Evolutionary conservation across 2,888 invertebrate genomes (phyloP).

Genomic region (Thecophora atra): DNA sequence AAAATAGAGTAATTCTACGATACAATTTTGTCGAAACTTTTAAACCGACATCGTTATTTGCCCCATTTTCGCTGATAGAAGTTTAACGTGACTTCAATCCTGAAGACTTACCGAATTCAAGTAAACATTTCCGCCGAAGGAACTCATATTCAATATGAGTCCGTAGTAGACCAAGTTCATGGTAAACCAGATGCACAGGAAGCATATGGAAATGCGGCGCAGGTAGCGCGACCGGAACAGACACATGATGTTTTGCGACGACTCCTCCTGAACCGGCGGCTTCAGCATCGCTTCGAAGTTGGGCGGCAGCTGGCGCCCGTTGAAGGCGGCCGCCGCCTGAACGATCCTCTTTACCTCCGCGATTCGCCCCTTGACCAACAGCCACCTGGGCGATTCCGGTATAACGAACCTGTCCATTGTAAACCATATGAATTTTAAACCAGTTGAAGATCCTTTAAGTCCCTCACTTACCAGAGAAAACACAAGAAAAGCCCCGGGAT

Average conservation of each 20-base stretch:
- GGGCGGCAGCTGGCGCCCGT: slow-evolving; percentile 72
- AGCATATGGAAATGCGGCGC: slow-evolving; percentile 75
- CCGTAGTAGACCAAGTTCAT: slow-evolving; percentile 69
- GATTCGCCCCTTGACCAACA: slow-evolving; percentile 77
- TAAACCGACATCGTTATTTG: too few species aligned
- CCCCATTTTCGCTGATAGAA: too few species aligned
- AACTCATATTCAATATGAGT: slow-evolving; percentile 77
- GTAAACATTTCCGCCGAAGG: slow-evolving; percentile 80
- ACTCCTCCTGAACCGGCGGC: slow-evolving; percentile 67
- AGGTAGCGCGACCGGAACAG: slow-evolving; percentile 74
- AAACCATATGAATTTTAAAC: neutral
- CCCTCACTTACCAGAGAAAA: slow-evolving; percentile 71
- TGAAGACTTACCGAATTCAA: slow-evolving; percentile 77
- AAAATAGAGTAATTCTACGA: too few species aligned
- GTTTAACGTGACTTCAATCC: too few species aligned
- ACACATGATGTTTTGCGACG: slow-evolving; percentile 71
- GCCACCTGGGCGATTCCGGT: slow-evolving; percentile 84
- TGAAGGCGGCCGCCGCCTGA: slow-evolving; percentile 73
- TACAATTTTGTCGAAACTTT: too few species aligned
- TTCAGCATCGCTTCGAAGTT: slow-evolving; percentile 76
- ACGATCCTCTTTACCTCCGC: slow-evolving; percentile 75
- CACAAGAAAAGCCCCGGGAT: slow-evolving; percentile 77
- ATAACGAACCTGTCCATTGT: slow-evolving; percentile 72
- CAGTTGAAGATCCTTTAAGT: neutral
- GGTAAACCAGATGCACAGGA: slow-evolving; percentile 80